These are phyloP conservation scores for Austrofundulus limnaeus DNA, from an alignment of 2,113 vertebrate genomes.

Conservation along the genomic window DNA sequence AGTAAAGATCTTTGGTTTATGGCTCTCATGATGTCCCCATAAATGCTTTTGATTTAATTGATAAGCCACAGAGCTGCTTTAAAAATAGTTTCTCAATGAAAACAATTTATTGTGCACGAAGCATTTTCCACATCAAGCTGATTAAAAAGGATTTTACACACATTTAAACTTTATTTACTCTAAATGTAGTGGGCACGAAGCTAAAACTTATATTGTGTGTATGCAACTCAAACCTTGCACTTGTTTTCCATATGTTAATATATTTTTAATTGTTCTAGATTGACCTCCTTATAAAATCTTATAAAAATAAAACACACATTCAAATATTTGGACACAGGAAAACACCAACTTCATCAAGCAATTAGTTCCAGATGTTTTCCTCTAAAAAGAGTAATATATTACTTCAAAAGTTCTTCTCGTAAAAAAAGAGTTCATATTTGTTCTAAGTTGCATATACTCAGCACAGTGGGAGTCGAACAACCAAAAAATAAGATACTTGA, in stretches of 20 bases:
- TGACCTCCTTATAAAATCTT: too few species aligned
- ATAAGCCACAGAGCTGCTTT: slow-evolving; percentile 1
- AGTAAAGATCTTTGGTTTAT: slow-evolving; percentile 3
- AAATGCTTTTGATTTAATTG: neutral
- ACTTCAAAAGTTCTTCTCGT: too few species aligned
- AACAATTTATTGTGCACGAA: neutral
- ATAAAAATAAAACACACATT: too few species aligned
- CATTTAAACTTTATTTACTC: neutral
- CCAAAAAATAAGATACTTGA: neutral
- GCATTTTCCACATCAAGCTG: neutral
- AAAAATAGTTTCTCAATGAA: neutral
- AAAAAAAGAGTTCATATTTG: too few species aligned
- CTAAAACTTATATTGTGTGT: neutral
- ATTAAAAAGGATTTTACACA: neutral
- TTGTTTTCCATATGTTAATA: neutral
- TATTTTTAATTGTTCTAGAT: too few species aligned
- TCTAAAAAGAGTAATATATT: too few species aligned
- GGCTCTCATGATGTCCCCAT: neutral
- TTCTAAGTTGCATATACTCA: too few species aligned
- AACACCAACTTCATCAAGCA: too few species aligned
- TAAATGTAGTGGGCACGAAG: neutral
- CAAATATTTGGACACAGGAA: too few species aligned
- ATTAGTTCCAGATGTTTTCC: too few species aligned
- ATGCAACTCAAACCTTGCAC: neutral
- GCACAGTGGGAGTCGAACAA: too few species aligned